Percentiles rank a stretch among this genome's conserved stretches.
phyloP scores from a whole-genome alignment of 2,888 invertebrate species.

The Bedellia somnulentella region DNA sequence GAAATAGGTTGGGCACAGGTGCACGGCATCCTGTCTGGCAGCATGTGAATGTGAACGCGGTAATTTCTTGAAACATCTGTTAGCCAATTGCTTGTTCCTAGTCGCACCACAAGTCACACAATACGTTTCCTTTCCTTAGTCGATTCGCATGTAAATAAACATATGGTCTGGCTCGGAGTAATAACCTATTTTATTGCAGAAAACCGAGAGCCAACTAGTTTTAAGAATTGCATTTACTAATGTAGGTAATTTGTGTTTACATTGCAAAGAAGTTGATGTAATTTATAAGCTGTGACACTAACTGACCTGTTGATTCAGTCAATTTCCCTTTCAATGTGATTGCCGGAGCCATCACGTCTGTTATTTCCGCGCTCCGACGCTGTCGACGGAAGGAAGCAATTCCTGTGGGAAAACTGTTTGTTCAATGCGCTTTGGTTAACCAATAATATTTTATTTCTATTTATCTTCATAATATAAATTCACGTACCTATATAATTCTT shows the following conservation, averaged over 20 bases:
- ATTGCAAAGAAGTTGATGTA: background rate
- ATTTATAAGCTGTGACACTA: background rate
- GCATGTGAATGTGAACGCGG: constrained; percentile 25
- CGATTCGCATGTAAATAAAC: no score
- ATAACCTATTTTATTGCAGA: no score
- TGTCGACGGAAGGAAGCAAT: constrained; percentile 49
- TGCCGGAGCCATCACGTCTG: constrained; percentile 37
- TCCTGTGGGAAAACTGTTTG: constrained; percentile 32
- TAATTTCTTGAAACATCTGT: constrained; percentile 45
- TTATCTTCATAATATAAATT: no score
- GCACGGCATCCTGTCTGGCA: constrained; percentile 40
- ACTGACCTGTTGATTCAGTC: constrained; percentile 49
- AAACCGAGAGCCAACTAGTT: no score
- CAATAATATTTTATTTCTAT: no score
- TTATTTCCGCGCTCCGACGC: constrained; percentile 39
- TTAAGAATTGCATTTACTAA: no score
- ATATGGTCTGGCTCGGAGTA: no score
- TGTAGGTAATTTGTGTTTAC: no score
- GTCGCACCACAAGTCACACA: constrained; percentile 1
- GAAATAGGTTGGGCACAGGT: constrained; percentile 52
- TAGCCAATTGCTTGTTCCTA: constrained; percentile 9
- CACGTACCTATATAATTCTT: no score
- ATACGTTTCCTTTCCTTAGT: no score
- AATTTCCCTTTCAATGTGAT: constrained; percentile 40
- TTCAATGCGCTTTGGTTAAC: no score